phyloP scores from a whole-genome alignment of 1,140 invertebrate species.

The Odontomachus brunneus region DNA sequence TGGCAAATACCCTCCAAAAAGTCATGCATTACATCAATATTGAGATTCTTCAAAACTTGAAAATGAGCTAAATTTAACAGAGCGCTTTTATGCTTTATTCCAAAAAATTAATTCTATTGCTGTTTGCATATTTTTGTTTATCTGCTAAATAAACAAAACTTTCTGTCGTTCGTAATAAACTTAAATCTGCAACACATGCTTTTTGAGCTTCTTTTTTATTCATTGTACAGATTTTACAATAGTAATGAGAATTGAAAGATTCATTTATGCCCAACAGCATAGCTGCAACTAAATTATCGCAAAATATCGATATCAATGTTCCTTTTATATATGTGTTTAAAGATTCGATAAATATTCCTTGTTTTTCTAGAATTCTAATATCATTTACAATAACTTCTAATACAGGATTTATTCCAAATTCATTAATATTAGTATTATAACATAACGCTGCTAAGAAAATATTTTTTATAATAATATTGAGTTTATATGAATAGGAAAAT shows the following conservation, averaged over 20 bases:
- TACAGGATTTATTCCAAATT: constrained; percentile 17
- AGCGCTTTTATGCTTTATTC: constrained; percentile 2
- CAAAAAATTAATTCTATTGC: constrained; percentile 11
- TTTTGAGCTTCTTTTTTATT: constrained; percentile 21
- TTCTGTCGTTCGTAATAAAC: not conserved
- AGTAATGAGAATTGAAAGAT: constrained; percentile 14
- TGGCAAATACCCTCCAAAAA: constrained; percentile 7
- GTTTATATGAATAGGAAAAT: constrained; percentile 4
- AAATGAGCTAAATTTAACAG: not conserved
- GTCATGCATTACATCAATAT: constrained; percentile 24
- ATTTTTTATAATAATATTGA: constrained; percentile 1
- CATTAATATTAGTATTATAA: not conserved
- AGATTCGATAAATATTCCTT: constrained; percentile 15
- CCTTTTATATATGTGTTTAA: not conserved
- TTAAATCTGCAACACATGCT: not conserved
- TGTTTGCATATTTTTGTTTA: not conserved
- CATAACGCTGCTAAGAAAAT: constrained; percentile 18
- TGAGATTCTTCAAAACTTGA: not conserved
- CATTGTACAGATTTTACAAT: constrained; percentile 19
- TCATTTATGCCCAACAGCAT: not conserved
- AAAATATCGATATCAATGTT: not conserved
- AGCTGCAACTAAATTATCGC: not conserved
- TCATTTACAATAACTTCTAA: not conserved
- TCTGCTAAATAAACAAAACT: not conserved
- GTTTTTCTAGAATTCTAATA: constrained; percentile 8